Evolutionary conservation across 1,140 invertebrate genomes (phyloP), one percentile per base, ranked within the genome.

Genomic region (Bombyx mandarina): DNA sequence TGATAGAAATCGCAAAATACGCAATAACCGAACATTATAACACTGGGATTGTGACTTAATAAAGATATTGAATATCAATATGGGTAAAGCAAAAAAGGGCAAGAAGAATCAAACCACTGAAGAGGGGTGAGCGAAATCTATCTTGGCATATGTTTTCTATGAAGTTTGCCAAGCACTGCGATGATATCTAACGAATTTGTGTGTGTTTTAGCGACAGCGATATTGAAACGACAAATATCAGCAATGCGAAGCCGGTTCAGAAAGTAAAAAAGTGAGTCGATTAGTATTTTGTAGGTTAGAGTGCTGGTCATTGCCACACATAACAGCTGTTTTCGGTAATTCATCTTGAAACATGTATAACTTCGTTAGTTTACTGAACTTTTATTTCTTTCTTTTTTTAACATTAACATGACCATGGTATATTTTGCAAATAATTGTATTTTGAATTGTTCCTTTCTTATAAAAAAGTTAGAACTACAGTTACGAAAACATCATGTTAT

Each of bases 1-100:
- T 86, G 80, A 79, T 86, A 86, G 78, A 83, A 79, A 75, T 79
- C 60, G 74, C 58, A 63, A 79, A 79, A 80, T 78, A 79, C 62
- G 72, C 60, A 53, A 61, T 78, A 75, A 77, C 61, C 58, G 69
- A 77, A 75, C 65, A 78, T 51, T 76, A 77, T 67, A 71, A 73
- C 52, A 67, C 63, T 65, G 78, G 76, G 47, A 78, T 86, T 63
- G 76, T 81, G 73, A 83, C 84, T 78, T 82, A 83, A 79, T 80
- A 77, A 53, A 65, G 53, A 49, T 60, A 61, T 51, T 65, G 60
- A 60, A 35, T 35, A 35, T 35, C 60, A 87, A 72, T 67, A 93
- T 93, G 92, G 92, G 91, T 64, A 93, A 93, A 84, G 88, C 91
- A 62, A 93, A 93, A 88, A 93, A 92, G 77, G 90, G 89, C 62